phyloP scores from a whole-genome alignment of 2,888 invertebrate species.

The Hirtodrosophila histrioides region DNA sequence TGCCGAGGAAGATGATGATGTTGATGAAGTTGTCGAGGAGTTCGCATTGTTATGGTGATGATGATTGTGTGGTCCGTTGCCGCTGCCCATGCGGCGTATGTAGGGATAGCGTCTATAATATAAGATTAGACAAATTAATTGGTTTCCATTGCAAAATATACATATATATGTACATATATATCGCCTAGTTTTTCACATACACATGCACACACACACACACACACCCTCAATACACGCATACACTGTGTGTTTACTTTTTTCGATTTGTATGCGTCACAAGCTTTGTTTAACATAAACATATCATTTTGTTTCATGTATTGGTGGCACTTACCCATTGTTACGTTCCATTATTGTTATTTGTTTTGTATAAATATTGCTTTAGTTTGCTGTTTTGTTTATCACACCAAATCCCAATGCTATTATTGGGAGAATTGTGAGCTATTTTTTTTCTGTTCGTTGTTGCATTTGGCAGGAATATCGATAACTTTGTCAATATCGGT shows the following conservation, averaged over 20 bases:
- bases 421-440: slow-evolving; percentile 55
- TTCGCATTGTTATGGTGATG: slow-evolving; percentile 76
- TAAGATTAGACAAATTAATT: slow-evolving; percentile 22
- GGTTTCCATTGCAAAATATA: slow-evolving; percentile 12
- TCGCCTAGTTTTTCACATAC: slow-evolving; percentile 26
- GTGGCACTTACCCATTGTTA: slow-evolving; percentile 79
- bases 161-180: slow-evolving; percentile 14
- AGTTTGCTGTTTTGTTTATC: slow-evolving; percentile 61
- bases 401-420: slow-evolving; percentile 53
- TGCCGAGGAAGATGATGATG: slow-evolving; percentile 68
- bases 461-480: slow-evolving; percentile 47
- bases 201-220: slow-evolving; percentile 9
- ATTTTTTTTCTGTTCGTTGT: slow-evolving; percentile 53
- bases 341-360: slow-evolving; percentile 77
- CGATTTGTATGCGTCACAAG: slow-evolving; percentile 51
- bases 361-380: slow-evolving; percentile 38
- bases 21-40: slow-evolving; percentile 57
- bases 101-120: slow-evolving; percentile 80
- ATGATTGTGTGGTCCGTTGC: slow-evolving; percentile 67
- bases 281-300: slow-evolving; percentile 12
- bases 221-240: slow-evolving; percentile 7
- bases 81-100: slow-evolving; percentile 81
- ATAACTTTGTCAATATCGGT: slow-evolving; percentile 11
- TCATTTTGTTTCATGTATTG: not conserved
- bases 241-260: slow-evolving; percentile 51